Evolutionary conservation across 2,888 invertebrate species (phyloP).

Genomic region (Chironomus tentans): DNA sequence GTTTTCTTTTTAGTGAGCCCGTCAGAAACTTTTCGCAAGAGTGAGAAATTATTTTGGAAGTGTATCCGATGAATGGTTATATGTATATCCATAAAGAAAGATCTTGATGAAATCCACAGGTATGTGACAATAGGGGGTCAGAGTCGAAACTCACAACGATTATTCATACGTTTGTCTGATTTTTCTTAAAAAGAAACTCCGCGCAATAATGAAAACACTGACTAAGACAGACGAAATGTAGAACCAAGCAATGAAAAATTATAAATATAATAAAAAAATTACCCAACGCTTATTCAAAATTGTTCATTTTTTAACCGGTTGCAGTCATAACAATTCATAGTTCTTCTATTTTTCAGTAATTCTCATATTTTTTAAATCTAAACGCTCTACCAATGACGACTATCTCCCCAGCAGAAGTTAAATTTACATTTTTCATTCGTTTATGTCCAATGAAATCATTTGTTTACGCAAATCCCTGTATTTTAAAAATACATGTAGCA

Average conservation of each 20-base stretch:
- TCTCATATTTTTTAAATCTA: no score
- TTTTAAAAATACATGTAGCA: no score
- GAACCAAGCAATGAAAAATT: background rate
- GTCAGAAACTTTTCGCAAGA: conserved; percentile 1
- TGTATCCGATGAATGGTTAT: background rate
- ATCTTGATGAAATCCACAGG: conserved; percentile 26
- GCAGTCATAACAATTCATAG: conserved; percentile 6
- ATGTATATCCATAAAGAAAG: background rate
- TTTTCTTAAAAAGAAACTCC: background rate
- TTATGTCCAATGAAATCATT: no score
- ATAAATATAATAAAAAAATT: conserved; percentile 12
- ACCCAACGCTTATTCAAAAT: background rate
- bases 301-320: background rate
- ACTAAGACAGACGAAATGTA: background rate
- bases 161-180: conserved; percentile 14
- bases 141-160: conserved; percentile 14
- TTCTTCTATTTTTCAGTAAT: background rate
- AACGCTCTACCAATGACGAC: no score
- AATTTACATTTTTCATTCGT: no score
- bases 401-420: no score
- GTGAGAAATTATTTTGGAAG: conserved; percentile 9
- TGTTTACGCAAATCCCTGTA: no score
- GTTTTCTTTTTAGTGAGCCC: background rate
- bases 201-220: conserved; percentile 5
- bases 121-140: conserved; percentile 26